Evolutionary conservation across 2,888 invertebrate species (phyloP).

Genomic region (Lamellibrachia columna): DNA sequence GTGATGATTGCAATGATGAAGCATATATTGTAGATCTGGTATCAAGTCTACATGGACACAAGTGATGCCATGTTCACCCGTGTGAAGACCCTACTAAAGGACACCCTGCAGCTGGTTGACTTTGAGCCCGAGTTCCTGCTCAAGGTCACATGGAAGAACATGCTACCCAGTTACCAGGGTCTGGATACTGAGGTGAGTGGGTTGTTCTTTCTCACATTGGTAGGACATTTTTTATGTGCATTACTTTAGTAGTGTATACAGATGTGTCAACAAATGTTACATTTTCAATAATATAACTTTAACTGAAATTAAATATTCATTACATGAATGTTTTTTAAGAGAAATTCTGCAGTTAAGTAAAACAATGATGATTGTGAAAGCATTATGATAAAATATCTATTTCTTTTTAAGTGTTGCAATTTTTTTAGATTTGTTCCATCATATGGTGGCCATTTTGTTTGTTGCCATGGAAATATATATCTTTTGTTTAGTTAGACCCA

Average conservation of each 20-base stretch:
- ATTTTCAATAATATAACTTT: too few relatives aligned
- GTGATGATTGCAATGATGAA: neutral
- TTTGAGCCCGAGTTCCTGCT: constrained; percentile 28
- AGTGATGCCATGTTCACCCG: neutral
- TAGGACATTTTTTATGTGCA: neutral
- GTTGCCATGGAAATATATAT: too few relatives aligned
- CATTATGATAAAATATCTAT: too few relatives aligned
- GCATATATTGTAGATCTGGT: constrained; percentile 23
- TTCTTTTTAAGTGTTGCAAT: too few relatives aligned
- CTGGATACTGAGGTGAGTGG: constrained; percentile 24
- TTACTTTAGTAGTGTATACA: neutral
- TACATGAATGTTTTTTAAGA: too few relatives aligned
- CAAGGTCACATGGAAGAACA: constrained; percentile 36
- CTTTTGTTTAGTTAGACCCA: too few relatives aligned
- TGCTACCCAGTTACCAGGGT: constrained; percentile 27
- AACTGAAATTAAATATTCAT: too few relatives aligned
- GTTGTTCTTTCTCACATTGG: too few relatives aligned
- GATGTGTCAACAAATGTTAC: neutral
- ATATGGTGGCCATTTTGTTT: too few relatives aligned
- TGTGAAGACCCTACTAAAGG: constrained; percentile 20
- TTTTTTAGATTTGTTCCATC: too few relatives aligned
- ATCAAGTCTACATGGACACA: constrained; percentile 18
- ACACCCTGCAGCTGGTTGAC: neutral
- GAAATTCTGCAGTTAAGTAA: too few relatives aligned
- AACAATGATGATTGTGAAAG: too few relatives aligned